Base-by-base conservation (phyloP, 2,888 invertebrate species). In the Limulus polyphemus region DNA sequence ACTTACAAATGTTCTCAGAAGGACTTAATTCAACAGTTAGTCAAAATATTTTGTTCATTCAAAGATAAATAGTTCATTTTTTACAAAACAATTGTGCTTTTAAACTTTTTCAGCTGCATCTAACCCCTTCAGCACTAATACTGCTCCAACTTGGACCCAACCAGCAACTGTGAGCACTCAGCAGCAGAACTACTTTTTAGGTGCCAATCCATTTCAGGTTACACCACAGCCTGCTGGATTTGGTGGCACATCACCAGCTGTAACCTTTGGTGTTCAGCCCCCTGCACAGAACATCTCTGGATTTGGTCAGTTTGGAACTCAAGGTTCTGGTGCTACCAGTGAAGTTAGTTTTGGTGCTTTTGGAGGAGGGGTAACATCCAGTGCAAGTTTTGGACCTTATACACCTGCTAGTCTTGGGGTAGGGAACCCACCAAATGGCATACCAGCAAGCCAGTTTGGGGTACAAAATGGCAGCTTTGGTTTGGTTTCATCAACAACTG, bases 131-230 rank as follows among this genome's bases (percentile, higher is more conserved):
- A 55, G 55, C n/a, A 11, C 57, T 2, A 14, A 14, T 5, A 55
- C 62, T 11, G 49, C 58, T 32, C 55, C 60, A 11, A 16, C 62
- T 11, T 65, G 65, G 65, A 59, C 50, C 32, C 60, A 56, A 48
- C 49, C 56, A 13, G 62, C 59, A 54, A 32, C 32, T 32, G 32
- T 32, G 32, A 32, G 60, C 17, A 10, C 56, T 49, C 11, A 55
- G 47, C 17, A 32, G 55, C 13, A 46, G 52, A 47, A 52, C 48
- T 14, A 56, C 62, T 57, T 65, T 60, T 49, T 57, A 60, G 32
- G 58, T 60, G 63, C 61, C 49, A 65, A 65, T 57, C 65, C 65
- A 59, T 65, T 65, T 62, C 65, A 65, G 47, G 58, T 55, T 50
- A 57, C 46, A 14, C 14, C 17, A 16, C 47, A 49, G n/a, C 60